Conservation (phyloP, 2,797 vertebrate genomes). For the Gobionotothen gibberifrons region DNA sequence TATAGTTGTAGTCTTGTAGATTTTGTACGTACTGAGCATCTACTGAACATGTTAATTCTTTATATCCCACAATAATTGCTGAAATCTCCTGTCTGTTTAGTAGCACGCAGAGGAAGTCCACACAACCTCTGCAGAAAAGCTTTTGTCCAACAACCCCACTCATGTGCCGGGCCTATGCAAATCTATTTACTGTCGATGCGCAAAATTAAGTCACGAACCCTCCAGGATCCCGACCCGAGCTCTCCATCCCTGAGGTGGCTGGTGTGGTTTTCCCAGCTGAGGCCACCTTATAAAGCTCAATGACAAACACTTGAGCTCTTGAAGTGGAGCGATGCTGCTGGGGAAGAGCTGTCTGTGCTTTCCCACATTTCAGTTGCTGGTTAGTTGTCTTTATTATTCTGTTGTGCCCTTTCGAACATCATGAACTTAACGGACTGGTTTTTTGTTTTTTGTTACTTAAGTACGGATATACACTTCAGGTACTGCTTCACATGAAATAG, state of each 20-base stretch:
- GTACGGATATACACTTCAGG: neutral
- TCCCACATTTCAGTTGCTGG: slow-evolving; percentile 59
- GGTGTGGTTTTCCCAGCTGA: slow-evolving; percentile 58
- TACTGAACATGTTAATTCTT: slow-evolving; percentile 1
- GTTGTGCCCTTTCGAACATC: slow-evolving; percentile 27
- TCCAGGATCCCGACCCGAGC: slow-evolving; percentile 38
- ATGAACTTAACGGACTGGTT: slow-evolving; percentile 20
- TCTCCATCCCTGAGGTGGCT: slow-evolving; percentile 52
- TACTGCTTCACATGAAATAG: neutral
- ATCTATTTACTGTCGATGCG: slow-evolving; percentile 36
- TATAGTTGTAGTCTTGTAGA: slow-evolving; percentile 1
- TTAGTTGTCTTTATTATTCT: slow-evolving; percentile 62
- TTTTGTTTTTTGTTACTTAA: slow-evolving; percentile 8
- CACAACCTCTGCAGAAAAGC: slow-evolving; percentile 14
- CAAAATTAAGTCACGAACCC: slow-evolving; percentile 51
- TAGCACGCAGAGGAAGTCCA: neutral
- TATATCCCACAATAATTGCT: neutral
- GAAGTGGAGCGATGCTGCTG: slow-evolving; percentile 58
- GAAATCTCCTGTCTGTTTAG: neutral
- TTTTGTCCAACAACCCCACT: slow-evolving; percentile 38
- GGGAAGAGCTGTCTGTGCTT: slow-evolving; percentile 42
- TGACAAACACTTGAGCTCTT: slow-evolving; percentile 72
- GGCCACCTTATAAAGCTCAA: slow-evolving; percentile 70
- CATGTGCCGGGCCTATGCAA: slow-evolving; percentile 33
- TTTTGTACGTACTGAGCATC: neutral